Evolutionary conservation across 2,113 vertebrate genomes (phyloP).

Genomic region (Tragelaphus buxtoni): DNA sequence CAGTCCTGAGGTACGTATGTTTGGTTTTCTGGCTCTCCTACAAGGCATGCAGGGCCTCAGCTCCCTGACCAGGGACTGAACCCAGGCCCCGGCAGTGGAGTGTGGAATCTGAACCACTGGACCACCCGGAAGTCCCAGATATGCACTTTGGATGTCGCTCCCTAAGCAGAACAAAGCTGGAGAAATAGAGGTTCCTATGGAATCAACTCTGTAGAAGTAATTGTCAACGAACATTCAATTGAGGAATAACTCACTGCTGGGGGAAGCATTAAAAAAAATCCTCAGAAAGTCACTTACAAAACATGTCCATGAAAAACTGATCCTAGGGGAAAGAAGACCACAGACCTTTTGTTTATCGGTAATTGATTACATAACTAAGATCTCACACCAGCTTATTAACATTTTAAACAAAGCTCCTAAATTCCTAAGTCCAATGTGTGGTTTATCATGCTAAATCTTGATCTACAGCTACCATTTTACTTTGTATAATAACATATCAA

Average conservation of each 20-base stretch:
- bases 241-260: background rate
- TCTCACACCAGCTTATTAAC: background rate
- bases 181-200: background rate
- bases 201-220: background rate
- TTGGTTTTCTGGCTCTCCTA: background rate
- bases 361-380: background rate
- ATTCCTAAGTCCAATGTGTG: background rate
- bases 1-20: background rate
- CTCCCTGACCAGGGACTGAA: background rate
- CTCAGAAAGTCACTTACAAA: background rate
- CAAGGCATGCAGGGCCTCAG: background rate
- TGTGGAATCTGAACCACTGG: background rate
- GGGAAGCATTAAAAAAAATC: background rate
- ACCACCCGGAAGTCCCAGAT: background rate
- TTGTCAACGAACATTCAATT: background rate
- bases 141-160: background rate
- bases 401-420: background rate
- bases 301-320: background rate
- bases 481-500: background rate
- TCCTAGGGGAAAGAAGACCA: fast-evolving
- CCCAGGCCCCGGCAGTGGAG: background rate
- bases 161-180: background rate
- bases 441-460: background rate
- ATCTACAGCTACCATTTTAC: background rate
- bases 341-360: background rate